Conservation (phyloP, 2,113 vertebrate species). For the Athene cunicularia region DNA sequence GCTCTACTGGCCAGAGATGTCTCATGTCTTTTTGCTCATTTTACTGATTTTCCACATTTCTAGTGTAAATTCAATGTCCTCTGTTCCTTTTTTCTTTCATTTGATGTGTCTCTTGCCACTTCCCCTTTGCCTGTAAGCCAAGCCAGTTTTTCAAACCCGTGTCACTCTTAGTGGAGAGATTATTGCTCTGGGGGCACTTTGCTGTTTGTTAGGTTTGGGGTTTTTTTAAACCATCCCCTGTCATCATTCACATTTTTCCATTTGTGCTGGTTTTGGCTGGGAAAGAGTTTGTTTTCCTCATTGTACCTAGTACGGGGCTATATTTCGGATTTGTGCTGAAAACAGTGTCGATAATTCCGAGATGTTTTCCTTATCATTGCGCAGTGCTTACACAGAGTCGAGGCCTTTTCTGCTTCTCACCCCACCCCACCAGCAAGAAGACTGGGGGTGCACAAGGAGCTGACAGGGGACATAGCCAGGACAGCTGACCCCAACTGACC, state of each 20-base stretch:
- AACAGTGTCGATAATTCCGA: too few species aligned
- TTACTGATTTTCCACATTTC: slow-evolving; percentile 53
- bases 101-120: slow-evolving; percentile 31
- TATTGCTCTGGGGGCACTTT: not conserved
- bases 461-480: too few species aligned
- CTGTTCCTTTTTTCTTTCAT: not conserved
- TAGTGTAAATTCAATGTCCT: slow-evolving; percentile 41
- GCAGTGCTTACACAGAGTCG: too few species aligned
- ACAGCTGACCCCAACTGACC: too few species aligned
- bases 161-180: not conserved
- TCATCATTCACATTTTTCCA: not conserved
- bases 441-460: too few species aligned
- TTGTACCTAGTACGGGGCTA: too few species aligned
- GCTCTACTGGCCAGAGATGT: slow-evolving; percentile 30
- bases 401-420: too few species aligned
- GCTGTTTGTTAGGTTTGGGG: not conserved
- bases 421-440: too few species aligned
- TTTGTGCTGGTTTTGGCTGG: too few species aligned
- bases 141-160: slow-evolving; percentile 7
- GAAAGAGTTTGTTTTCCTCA: too few species aligned
- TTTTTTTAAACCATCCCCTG: not conserved
- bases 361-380: too few species aligned
- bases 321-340: too few species aligned
- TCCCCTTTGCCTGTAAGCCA: not conserved
- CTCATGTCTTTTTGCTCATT: slow-evolving; percentile 56